Conservation (phyloP, 2,113 vertebrate species). For the Chamaea fasciata region DNA sequence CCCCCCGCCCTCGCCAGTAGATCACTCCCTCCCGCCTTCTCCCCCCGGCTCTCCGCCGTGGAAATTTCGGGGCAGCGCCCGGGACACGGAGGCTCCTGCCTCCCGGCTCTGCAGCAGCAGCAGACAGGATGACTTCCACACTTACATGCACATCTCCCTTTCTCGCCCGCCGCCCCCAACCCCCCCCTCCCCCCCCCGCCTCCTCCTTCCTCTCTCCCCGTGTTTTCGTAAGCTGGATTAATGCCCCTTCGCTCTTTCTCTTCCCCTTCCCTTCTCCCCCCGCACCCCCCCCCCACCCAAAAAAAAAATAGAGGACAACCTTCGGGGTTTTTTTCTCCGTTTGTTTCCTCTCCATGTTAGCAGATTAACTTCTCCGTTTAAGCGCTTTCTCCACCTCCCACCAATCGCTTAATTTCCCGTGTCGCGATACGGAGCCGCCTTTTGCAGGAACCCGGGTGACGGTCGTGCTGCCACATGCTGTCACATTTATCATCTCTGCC, state of each 20-base stretch:
- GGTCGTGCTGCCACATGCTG: constrained; percentile 40
- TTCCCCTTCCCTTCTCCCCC: not conserved
- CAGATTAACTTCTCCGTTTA: constrained; percentile 40
- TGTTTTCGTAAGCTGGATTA: constrained; percentile 26
- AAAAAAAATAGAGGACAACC: not conserved
- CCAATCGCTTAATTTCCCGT: constrained; percentile 30
- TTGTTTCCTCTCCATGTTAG: constrained; percentile 20
- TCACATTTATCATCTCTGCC: constrained; percentile 29
- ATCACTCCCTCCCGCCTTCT: not conserved
- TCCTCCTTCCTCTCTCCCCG: not conserved
- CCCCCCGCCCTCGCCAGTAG: no score
- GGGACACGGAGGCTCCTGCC: not conserved
- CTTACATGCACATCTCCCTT: not conserved
- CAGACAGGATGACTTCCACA: not conserved
- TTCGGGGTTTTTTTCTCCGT: not conserved
- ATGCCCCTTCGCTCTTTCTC: not conserved
- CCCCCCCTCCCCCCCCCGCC: not conserved
- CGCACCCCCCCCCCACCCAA: not conserved
- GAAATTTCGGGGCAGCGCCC: not conserved
- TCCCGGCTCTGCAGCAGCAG: not conserved
- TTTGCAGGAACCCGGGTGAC: constrained; percentile 31
- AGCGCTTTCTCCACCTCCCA: not conserved
- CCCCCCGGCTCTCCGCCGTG: not conserved
- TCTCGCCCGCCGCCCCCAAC: no score
- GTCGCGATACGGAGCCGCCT: constrained; percentile 47